Conservation (phyloP, 1,140 invertebrate genomes). For the Conus betulinus region DNA sequence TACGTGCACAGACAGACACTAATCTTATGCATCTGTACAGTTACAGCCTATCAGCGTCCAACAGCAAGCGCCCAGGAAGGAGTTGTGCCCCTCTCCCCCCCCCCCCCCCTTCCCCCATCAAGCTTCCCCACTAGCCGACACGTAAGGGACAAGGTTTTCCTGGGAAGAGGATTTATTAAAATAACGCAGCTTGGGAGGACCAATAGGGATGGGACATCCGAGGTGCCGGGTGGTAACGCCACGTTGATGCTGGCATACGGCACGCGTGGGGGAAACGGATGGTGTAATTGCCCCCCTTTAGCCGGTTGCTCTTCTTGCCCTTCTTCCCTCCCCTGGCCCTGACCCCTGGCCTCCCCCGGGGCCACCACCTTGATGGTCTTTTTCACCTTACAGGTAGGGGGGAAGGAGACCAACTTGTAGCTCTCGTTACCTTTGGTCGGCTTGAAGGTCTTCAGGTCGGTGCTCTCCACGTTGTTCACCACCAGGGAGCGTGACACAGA, state of each 20-base stretch:
- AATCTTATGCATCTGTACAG: no score
- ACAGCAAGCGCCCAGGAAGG: no score
- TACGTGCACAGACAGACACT: no score
- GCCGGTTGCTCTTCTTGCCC: constrained; percentile 3
- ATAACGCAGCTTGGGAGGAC: constrained; percentile 62
- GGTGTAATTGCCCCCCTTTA: constrained; percentile 14
- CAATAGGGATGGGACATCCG: constrained; percentile 49
- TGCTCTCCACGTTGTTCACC: constrained; percentile 67
- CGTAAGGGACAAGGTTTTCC: constrained; percentile 46
- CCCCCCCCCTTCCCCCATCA: neutral
- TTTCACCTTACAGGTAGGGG: constrained; percentile 40
- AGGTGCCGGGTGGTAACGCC: constrained; percentile 35
- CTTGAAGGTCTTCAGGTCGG: constrained; percentile 64
- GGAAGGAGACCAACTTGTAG: constrained; percentile 59
- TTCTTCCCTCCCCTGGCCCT: neutral
- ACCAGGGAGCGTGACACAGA: constrained; percentile 45
- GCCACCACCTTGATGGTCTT: constrained; percentile 20
- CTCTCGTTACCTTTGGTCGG: constrained; percentile 65
- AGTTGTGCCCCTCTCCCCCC: no score
- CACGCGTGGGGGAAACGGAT: constrained; percentile 61
- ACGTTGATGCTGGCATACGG: constrained; percentile 65
- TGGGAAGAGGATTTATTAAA: constrained; percentile 56
- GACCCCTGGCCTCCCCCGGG: neutral
- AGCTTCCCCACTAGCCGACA: constrained; percentile 19
- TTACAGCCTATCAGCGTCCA: no score